A percentile compares a stretch with the other conserved stretches of the same genome.
These are phyloP conservation scores for Eupeodes latifasciatus DNA, from an alignment of 2,888 invertebrate genomes.

Conservation along the genomic window DNA sequence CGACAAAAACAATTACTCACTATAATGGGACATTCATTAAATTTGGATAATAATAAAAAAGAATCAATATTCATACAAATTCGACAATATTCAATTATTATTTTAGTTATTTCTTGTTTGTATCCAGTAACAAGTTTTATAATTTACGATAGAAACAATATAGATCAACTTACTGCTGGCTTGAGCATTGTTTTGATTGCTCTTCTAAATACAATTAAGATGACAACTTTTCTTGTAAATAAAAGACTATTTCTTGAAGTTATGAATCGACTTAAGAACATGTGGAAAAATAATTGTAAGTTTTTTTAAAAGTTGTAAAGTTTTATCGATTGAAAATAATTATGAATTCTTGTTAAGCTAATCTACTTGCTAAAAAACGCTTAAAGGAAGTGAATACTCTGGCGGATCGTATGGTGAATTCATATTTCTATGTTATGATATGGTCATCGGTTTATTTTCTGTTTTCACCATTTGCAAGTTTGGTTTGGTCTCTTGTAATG, in stretches of 20 bases:
- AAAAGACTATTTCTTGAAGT: slow-evolving; percentile 79
- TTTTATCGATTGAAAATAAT: no score
- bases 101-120: not conserved
- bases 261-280: slow-evolving; percentile 79
- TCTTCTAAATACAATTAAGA: slow-evolving; percentile 9
- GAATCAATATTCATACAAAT: not conserved
- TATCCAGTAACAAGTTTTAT: not conserved
- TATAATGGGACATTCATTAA: not conserved
- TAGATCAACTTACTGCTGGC: slow-evolving; percentile 2
- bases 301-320: not conserved
- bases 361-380: slow-evolving; percentile 45
- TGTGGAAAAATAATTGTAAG: slow-evolving; percentile 79
- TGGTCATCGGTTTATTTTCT: slow-evolving; percentile 73
- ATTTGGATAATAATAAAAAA: not conserved
- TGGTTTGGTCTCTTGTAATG: not conserved
- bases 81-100: not conserved
- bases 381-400: slow-evolving; percentile 78
- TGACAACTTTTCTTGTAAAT: slow-evolving; percentile 79
- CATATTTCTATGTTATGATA: slow-evolving; percentile 78
- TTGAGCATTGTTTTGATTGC: slow-evolving; percentile 12
- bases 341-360: not conserved
- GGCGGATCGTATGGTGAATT: slow-evolving; percentile 77
- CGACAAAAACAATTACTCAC: slow-evolving; percentile 11
- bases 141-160: slow-evolving; percentile 5
- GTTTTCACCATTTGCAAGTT: not conserved